Percentiles rank a stretch among this genome's conserved stretches.
These are phyloP conservation scores for Pantherophis alleghaniensis DNA, from an alignment of 2,797 vertebrate genomes.

Conservation along the genomic window DNA sequence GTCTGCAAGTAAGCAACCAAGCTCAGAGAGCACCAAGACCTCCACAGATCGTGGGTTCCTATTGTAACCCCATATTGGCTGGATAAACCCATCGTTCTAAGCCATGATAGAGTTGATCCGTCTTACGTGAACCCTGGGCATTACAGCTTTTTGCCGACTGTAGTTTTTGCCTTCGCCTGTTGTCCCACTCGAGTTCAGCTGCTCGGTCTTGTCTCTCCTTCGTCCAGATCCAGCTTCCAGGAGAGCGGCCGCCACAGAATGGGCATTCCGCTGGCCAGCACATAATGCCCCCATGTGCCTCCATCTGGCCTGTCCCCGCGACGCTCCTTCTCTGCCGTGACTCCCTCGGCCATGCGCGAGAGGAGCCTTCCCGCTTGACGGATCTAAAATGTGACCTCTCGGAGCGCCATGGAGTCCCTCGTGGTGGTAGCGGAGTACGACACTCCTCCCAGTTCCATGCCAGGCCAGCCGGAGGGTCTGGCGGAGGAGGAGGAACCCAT, in stretches of 20 bases:
- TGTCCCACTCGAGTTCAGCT: too few species aligned
- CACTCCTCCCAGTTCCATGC: conserved; percentile 58
- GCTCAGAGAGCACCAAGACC: not conserved
- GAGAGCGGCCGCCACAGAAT: conserved; percentile 62
- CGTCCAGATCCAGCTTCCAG: conserved; percentile 46
- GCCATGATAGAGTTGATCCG: not conserved
- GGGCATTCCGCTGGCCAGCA: conserved; percentile 60
- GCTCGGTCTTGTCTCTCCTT: not conserved
- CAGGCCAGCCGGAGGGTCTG: conserved; percentile 59
- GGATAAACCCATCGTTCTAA: not conserved
- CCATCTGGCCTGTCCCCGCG: conserved; percentile 75
- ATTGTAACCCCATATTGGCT: not conserved
- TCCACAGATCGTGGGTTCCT: too few species aligned
- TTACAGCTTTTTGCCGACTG: not conserved
- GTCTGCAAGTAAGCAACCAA: too few species aligned
- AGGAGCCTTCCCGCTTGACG: conserved; percentile 56
- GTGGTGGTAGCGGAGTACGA: conserved; percentile 91
- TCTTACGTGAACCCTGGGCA: not conserved
- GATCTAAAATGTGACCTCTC: conserved; percentile 59
- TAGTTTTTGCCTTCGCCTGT: not conserved
- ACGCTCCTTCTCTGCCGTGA: conserved; percentile 69
- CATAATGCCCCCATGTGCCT: conserved; percentile 85
- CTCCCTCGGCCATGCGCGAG: conserved; percentile 31
- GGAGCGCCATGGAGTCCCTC: conserved; percentile 86
- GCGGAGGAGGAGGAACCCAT: conserved; percentile 78